Percentiles rank a stretch among this genome's conserved stretches.
phyloP scores from a whole-genome alignment of 2,113 vertebrate genomes.

The Tricholaema leucomelas region DNA sequence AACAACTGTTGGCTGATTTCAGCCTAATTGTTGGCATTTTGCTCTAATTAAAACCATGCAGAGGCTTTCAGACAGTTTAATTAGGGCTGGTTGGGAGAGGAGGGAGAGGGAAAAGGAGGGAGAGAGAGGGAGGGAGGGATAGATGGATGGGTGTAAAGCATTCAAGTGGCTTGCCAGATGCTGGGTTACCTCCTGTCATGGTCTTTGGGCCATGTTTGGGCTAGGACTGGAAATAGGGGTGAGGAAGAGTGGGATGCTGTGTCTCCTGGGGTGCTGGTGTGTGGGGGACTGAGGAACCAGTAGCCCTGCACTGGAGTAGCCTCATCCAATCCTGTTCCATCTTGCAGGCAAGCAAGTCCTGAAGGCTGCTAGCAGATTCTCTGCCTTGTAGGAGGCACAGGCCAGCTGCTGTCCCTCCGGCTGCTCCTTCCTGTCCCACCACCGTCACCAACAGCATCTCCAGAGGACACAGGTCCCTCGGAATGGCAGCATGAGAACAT shows the following conservation, averaged over 20 bases:
- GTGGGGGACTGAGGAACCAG: not conserved
- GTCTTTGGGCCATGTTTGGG: not conserved
- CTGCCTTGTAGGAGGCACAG: not conserved
- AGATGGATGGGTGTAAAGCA: not conserved
- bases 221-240: not conserved
- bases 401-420: not conserved
- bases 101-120: not conserved
- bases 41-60: conserved; percentile 77
- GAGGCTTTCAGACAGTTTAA: conserved; percentile 74
- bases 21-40: conserved; percentile 74
- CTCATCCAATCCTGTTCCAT: not conserved
- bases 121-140: not conserved
- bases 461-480: not conserved
- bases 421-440: conserved; percentile 51
- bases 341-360: not conserved
- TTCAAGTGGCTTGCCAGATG: fast-evolving
- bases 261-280: not conserved
- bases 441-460: conserved; percentile 49
- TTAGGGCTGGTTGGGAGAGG: conserved; percentile 68
- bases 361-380: not conserved
- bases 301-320: not conserved
- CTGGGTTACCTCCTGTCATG: not conserved
- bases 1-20: conserved; percentile 69
- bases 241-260: not conserved
- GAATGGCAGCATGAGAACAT: not conserved